Evolutionary conservation across 2,888 invertebrate species (phyloP).

Genomic region (Ditula angustiorana): DNA sequence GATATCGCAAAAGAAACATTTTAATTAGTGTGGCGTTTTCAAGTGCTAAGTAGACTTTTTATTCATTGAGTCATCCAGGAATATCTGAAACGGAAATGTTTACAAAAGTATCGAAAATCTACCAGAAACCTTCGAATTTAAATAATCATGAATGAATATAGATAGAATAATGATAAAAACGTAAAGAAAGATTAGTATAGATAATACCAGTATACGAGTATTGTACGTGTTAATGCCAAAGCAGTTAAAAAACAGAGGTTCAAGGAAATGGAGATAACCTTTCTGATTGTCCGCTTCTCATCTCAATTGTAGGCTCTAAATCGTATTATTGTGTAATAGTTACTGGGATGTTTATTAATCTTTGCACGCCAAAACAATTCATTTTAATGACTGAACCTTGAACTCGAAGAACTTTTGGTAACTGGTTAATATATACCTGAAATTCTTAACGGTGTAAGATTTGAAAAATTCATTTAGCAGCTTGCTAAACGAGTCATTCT

Average conservation of each 20-base stretch:
- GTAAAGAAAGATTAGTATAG: not conserved
- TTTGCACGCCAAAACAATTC: constrained; percentile 20
- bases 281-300: constrained; percentile 75
- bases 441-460: too few species aligned
- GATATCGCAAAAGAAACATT: not conserved
- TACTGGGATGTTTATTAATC: constrained; percentile 21
- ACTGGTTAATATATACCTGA: too few species aligned
- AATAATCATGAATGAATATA: too few species aligned
- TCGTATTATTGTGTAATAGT: constrained; percentile 39
- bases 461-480: too few species aligned
- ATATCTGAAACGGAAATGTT: too few species aligned
- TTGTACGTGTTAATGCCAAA: constrained; percentile 13
- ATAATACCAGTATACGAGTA: not conserved
- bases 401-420: too few species aligned
- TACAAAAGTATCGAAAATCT: too few species aligned
- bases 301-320: constrained; percentile 62
- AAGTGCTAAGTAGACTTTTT: too few species aligned
- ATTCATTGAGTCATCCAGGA: too few species aligned
- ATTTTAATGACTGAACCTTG: not conserved
- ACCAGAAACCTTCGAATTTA: too few species aligned
- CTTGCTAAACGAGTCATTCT: not conserved
- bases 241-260: constrained; percentile 65
- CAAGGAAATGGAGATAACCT: constrained; percentile 78
- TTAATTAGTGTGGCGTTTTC: too few species aligned
- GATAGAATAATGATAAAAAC: not conserved